Percentiles rank a stretch among this genome's conserved stretches.
These are phyloP conservation scores for Catagonus wagneri DNA, from an alignment of 2,113 vertebrate species.

Conservation along the genomic window DNA sequence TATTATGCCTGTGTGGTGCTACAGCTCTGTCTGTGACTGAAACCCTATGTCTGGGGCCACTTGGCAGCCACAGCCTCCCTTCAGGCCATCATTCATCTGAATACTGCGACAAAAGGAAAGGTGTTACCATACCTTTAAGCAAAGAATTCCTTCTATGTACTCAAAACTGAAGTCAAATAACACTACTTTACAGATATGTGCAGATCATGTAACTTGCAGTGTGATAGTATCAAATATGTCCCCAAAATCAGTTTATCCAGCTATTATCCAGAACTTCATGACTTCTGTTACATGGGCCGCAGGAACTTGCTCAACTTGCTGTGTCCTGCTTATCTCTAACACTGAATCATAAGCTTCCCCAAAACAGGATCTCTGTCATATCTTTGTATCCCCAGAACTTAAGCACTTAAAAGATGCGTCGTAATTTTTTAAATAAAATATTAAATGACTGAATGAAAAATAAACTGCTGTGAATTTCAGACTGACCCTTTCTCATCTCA, in stretches of 20 bases:
- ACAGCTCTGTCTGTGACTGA: background rate
- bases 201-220: background rate
- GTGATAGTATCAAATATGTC: background rate
- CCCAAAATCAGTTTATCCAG: background rate
- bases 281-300: background rate
- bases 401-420: background rate
- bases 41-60: background rate
- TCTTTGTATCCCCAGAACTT: background rate
- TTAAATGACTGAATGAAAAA: background rate
- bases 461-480: background rate
- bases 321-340: background rate
- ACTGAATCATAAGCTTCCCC: background rate
- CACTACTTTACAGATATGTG: background rate
- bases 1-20: background rate
- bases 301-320: background rate
- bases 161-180: background rate
- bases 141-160: background rate
- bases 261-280: background rate
- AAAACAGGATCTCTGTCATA: background rate
- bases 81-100: background rate
- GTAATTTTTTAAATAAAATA: background rate
- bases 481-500: background rate
- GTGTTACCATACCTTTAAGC: background rate
- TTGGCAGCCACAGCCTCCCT: background rate
- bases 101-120: background rate